phyloP scores from a whole-genome alignment of 1,140 invertebrate genomes.

The Euwallacea similis region DNA sequence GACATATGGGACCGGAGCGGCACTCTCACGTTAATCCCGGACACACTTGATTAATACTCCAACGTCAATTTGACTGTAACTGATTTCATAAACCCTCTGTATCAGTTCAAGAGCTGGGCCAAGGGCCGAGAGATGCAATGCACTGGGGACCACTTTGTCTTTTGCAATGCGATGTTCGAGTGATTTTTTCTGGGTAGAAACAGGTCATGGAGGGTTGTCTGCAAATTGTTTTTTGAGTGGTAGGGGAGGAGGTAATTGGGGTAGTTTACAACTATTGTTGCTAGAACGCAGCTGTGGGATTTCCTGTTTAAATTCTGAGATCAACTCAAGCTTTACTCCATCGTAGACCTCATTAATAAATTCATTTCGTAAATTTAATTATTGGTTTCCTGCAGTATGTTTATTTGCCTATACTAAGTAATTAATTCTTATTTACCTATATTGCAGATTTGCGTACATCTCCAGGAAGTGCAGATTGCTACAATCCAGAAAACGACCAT shows the following conservation, averaged over 20 bases:
- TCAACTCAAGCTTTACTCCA: neutral
- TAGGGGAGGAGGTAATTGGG: too few relatives aligned
- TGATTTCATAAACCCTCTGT: conserved; percentile 48
- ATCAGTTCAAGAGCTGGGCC: conserved; percentile 6
- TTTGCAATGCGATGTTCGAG: neutral
- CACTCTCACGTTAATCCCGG: conserved; percentile 49
- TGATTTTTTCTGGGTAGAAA: neutral
- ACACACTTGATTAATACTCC: conserved; percentile 53
- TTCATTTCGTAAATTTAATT: neutral
- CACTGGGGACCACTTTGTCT: neutral
- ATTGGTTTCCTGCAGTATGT: neutral
- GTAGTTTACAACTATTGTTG: too few relatives aligned
- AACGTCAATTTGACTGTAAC: conserved; percentile 52
- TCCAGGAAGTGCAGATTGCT: conserved; percentile 51
- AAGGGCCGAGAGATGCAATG: neutral
- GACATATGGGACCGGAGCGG: conserved; percentile 48
- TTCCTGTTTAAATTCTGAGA: conserved; percentile 20
- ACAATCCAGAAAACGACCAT: conserved; percentile 49
- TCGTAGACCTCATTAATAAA: too few relatives aligned
- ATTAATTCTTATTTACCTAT: neutral
- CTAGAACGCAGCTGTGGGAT: neutral
- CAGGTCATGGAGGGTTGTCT: neutral
- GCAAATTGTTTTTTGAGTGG: too few relatives aligned
- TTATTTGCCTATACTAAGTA: neutral
- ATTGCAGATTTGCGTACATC: conserved; percentile 50